These are phyloP conservation scores for Heliothis peltigera DNA, from an alignment of 2,888 invertebrate species.

Conservation along the genomic window DNA sequence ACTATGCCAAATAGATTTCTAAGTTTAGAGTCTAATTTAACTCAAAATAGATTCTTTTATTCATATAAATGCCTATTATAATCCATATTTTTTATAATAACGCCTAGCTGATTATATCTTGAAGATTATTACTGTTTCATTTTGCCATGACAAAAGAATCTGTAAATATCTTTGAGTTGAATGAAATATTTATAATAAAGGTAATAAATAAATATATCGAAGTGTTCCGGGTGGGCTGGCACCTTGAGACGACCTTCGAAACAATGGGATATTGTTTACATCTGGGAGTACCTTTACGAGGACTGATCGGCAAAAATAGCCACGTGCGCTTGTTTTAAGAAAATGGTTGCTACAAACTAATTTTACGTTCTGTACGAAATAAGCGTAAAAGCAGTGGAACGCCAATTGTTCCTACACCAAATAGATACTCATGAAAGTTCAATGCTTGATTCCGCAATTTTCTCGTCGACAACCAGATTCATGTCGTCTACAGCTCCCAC, in stretches of 20 bases:
- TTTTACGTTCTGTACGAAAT: conserved; percentile 46
- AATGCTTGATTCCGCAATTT: conserved; percentile 78
- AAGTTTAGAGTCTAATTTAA: conserved; percentile 31
- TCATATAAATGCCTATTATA: no score
- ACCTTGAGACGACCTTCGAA: conserved; percentile 74
- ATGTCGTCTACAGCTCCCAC: conserved; percentile 78
- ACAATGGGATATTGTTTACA: conserved; percentile 67
- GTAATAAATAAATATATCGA: conserved; percentile 64
- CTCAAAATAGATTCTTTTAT: conserved; percentile 26
- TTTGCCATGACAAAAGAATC: conserved; percentile 48
- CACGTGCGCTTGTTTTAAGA: conserved; percentile 30
- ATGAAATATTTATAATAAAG: conserved; percentile 55
- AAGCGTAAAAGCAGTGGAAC: conserved; percentile 45
- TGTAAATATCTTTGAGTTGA: conserved; percentile 54
- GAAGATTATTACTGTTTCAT: conserved; percentile 50
- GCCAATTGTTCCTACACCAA: conserved; percentile 50
- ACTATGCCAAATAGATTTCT: conserved; percentile 42
- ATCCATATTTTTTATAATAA: no score
- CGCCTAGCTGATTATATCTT: conserved; percentile 34
- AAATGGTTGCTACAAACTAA: conserved; percentile 9
- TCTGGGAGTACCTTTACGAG: conserved; percentile 20
- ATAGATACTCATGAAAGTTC: conserved; percentile 68
- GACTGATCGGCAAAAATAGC: conserved; percentile 38
- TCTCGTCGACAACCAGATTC: conserved; percentile 73
- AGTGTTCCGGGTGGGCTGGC: conserved; percentile 71